phyloP scores from a whole-genome alignment of 2,888 invertebrate species.

The Drosophila atroscutellata region DNA sequence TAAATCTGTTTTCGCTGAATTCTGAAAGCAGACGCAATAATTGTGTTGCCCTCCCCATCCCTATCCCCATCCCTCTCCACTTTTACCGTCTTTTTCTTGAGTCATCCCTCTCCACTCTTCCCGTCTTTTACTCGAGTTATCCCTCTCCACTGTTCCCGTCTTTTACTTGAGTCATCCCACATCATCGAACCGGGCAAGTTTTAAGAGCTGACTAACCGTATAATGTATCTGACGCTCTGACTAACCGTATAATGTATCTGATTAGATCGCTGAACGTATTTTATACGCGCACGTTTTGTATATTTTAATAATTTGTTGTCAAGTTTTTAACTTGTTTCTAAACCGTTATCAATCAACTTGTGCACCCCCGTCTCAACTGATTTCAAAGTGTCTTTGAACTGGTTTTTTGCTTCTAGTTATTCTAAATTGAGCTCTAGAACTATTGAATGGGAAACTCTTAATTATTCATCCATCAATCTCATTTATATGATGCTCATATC shows the following conservation, averaged over 20 bases:
- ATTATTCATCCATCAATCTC: not conserved
- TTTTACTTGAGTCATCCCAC: constrained; percentile 23
- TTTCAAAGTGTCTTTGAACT: not conserved
- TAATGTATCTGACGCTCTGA: constrained; percentile 17
- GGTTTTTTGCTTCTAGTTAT: not conserved
- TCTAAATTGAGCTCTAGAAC: not conserved
- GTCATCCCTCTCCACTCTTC: constrained; percentile 12
- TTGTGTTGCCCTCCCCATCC: not conserved
- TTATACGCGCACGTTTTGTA: not conserved
- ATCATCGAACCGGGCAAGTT: constrained; percentile 1
- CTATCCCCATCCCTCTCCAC: not conserved
- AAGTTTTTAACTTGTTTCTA: not conserved
- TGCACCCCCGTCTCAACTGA: not conserved
- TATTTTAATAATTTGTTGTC: not conserved
- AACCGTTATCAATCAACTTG: not conserved
- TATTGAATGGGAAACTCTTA: not conserved
- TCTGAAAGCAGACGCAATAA: constrained; percentile 26
- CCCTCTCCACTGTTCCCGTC: not conserved
- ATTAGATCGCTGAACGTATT: not conserved
- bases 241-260: constrained; percentile 18
- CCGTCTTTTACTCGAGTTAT: constrained; percentile 20
- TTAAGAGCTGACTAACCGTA: constrained; percentile 28
- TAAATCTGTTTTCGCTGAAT: constrained; percentile 32
- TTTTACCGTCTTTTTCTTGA: constrained; percentile 19
- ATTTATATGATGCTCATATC: not conserved